Evolutionary conservation across 2,113 vertebrate species (phyloP), one percentile per base, ranked within the genome.

Genomic region (Malaclemys terrapin): DNA sequence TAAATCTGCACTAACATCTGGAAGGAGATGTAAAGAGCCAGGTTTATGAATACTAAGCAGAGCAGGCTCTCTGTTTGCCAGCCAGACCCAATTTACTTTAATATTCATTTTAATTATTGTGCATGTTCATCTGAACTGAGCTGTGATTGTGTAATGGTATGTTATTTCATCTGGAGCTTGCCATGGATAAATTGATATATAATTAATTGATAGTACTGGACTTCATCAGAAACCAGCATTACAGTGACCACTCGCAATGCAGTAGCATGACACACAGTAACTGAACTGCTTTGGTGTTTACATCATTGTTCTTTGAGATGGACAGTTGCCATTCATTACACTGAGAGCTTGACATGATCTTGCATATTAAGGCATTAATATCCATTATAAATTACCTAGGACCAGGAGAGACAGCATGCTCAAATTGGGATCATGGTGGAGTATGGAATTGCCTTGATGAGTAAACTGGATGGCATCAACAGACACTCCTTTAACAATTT

Each of bases 351-450:
- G 62, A 16, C 19, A 17, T 17, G 53, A 10, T 9, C 53, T 50
- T 56, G 7, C 0, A 0, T 59, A 57, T 72, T 12, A 69, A 85
- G 14, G 49, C 2, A 4, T 19, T 16, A 10, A 7, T 17, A 1
- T 6, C 9, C 53, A 62, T 45, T 80, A 0, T 8, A 54, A 50
- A 62, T 83, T 19, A 76, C 69, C 5, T 94, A 99, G 99, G 99
- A 99, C 45, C 96, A 94, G 80, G 99, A 99, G 69, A 98, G 98
- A 69, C 99, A 99, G 95, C 98, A 99, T 0, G 98, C 99, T 19
- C 99, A 99, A 97, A 99, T 99, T 1, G 99, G 99, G 25, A 99
- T 99, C 97, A 99, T 99, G 99, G 99, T 99, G 97, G 99, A 99
- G 89, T 99, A 99, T 82, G 99, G 99, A 56, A 98, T 99, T 42